These are phyloP conservation scores for Prunella strophiata DNA, from an alignment of 2,797 vertebrate genomes.

Conservation along the genomic window DNA sequence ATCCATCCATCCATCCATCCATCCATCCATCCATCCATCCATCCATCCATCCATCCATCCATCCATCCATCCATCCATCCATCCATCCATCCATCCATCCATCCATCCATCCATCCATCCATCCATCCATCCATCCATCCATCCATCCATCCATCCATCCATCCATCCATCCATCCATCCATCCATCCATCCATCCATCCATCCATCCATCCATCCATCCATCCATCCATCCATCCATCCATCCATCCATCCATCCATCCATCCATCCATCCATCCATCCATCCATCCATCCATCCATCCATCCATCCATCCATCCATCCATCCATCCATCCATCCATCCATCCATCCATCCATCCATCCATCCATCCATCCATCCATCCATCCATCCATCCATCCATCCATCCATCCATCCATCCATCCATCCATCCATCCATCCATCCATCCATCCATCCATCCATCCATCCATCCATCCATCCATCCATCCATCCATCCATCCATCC, in stretches of 20 bases:
- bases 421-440: too few species aligned
- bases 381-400: neutral
- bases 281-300: too few species aligned
- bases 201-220: neutral
- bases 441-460: neutral
- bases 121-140: neutral
- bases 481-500: neutral
- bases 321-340: neutral
- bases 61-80: neutral
- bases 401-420: neutral
- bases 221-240: neutral
- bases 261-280: neutral
- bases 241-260: neutral
- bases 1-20: too few species aligned
- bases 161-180: neutral
- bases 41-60: neutral
- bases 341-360: neutral
- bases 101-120: neutral
- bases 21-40: neutral
- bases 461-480: neutral
- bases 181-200: neutral
- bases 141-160: too few species aligned
- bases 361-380: neutral
- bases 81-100: neutral
- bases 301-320: neutral